Conservation (phyloP, 2,113 vertebrate genomes). For the Rhabdornis inornatus region DNA sequence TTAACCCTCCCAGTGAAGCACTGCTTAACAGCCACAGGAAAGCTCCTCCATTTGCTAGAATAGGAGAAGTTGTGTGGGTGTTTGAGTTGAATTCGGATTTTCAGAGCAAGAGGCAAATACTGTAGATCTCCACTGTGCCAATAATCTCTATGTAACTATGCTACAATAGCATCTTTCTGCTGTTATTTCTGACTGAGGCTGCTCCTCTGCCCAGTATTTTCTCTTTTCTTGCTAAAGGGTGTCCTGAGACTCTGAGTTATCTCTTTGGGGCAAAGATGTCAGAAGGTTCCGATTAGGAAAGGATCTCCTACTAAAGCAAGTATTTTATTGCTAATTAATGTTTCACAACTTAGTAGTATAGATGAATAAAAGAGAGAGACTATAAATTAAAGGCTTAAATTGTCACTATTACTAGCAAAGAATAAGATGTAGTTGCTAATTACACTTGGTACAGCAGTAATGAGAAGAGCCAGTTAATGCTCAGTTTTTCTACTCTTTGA, state of each 20-base stretch:
- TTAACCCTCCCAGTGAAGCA: background rate
- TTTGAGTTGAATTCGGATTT: background rate
- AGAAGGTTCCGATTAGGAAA: background rate
- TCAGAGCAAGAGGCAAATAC: background rate
- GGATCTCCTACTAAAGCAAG: background rate
- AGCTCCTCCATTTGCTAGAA: background rate
- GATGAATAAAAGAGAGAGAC: background rate
- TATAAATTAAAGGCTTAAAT: background rate
- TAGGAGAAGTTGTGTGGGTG: background rate
- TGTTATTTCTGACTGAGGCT: background rate
- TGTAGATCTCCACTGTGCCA: background rate
- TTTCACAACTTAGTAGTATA: background rate
- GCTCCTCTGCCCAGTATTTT: background rate
- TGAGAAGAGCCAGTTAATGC: background rate
- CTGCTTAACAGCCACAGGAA: background rate
- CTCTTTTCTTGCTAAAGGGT: background rate
- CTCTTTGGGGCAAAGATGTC: background rate
- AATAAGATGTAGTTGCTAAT: background rate
- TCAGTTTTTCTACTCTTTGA: background rate
- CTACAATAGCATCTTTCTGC: background rate
- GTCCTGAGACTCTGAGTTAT: background rate
- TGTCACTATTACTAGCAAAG: background rate
- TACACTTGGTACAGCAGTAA: background rate
- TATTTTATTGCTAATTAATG: background rate
- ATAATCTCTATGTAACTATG: background rate